Base-by-base conservation (phyloP, 1,140 invertebrate species). In the Mactra quadrangularis region DNA sequence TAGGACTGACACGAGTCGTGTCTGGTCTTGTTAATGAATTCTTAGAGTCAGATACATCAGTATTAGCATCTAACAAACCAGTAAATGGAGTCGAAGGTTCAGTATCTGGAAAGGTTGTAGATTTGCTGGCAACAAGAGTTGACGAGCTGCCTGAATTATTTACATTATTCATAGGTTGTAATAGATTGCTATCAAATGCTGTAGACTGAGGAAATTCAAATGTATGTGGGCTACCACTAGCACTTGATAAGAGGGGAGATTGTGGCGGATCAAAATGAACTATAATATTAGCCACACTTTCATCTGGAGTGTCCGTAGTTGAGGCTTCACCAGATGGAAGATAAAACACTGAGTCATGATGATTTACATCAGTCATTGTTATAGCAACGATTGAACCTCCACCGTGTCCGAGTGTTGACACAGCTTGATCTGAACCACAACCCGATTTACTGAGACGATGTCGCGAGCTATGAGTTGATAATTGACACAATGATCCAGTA, bases 191-290 rank as follows among this genome's bases (percentile, higher is more conserved):
- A 52, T 68, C 50, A 53, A 82, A 85, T 3, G 82, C 60, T 4
- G 84, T 86, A 1, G 84, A 81, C 53, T 57, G 68, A 15, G 88
- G 87, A 76, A 90, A 91, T 38, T 91, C 89, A 84, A 91, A 90
- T 7, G 81, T 66, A 41, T 90, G 89, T 1, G 90, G 89, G 57
- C 89, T 90, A 71, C 62, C 83, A 82, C 90, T 90, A 33, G 89
- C 87, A 66, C 88, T 91, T 29, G 89, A 91, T 13, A 88, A 86
- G 33, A 88, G 84, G 0, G 91, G 91, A 7, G 91, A 91, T 19
- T 87, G 84, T 0, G 91, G 90, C 11, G 91, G 87, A 68, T 91
- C 91, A 82, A 92, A 92, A 81, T 90, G 90, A 29, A 92, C 91
- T 25, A 89, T 85, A 59, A 92, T 92, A 59, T 89, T 89, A 22